Evolutionary conservation across 2,113 vertebrate species (phyloP).

Genomic region (Synchiropus splendidus): DNA sequence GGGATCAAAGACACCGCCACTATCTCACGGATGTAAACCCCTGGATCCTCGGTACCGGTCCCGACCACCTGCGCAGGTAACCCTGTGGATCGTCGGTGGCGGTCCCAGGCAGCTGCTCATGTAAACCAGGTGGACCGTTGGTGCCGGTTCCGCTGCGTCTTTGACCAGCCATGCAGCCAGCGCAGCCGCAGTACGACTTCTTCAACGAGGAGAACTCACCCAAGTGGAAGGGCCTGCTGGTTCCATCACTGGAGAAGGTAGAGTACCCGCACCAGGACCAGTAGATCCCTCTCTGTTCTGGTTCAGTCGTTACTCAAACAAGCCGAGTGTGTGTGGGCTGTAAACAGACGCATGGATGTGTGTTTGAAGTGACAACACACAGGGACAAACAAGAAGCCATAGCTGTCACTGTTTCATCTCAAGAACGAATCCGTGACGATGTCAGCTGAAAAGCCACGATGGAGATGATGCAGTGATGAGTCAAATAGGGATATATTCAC

Average conservation of each 20-base stretch:
- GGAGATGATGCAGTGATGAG: too few relatives aligned
- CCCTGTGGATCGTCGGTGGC: background rate
- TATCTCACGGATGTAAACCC: too few relatives aligned
- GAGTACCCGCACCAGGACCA: background rate
- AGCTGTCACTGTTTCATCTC: too few relatives aligned
- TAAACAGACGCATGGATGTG: background rate
- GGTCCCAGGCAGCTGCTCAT: constrained; percentile 20
- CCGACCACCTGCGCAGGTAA: background rate
- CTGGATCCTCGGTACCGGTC: constrained; percentile 3
- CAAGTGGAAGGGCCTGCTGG: constrained; percentile 85
- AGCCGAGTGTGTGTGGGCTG: too few relatives aligned
- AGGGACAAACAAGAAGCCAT: too few relatives aligned
- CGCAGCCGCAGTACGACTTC: constrained; percentile 82
- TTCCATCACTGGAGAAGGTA: constrained; percentile 84
- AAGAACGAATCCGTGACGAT: too few relatives aligned
- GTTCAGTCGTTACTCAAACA: background rate
- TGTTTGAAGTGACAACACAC: too few relatives aligned
- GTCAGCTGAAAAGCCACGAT: too few relatives aligned
- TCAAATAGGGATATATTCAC: too few relatives aligned
- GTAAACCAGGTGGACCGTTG: constrained; percentile 24
- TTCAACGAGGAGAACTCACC: constrained; percentile 84
- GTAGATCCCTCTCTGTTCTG: background rate
- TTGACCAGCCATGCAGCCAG: constrained; percentile 76
- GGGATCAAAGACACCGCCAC: too few relatives aligned
- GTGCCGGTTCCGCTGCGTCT: constrained; percentile 4